Evolutionary conservation across 2,888 invertebrate species (phyloP), one percentile per base, ranked within the genome.

Genomic region (Augochlorella aurata): DNA sequence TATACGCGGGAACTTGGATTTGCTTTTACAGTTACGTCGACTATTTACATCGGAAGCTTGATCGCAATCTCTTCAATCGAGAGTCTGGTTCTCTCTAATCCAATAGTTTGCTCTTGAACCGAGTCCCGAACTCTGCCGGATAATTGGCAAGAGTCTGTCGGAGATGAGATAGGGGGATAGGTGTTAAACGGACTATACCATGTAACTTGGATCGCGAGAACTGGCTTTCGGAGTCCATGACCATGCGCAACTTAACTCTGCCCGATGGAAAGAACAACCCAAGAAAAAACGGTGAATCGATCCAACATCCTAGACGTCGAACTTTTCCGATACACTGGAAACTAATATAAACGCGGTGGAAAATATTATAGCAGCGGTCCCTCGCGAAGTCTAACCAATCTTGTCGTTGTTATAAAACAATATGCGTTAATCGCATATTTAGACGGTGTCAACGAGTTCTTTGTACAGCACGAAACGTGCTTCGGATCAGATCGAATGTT

Each of bases 71-170:
- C 54, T 58, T 52, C 47, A 76, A 76, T 80, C 66, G 76, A 45
- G 69, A 29, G 72, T 47, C 24, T 61, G 65, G 29, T 66, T 44
- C 38, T 16, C 45, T 38, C 24, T 80, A 76, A 82, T 82, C 81
- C 76, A 76, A 82, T 69, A 80, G 82, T 80, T 82, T 76, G 82
- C 81, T 74, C 80, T 82, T 72, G 24, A 63, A 38, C 81, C 29
- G 73, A 82, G 58, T 80, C 72, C 52, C 24, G 73, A 69, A 67
- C 54, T 52, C 63, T 70, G 75, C 65, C 70, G 73, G 82, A 82
- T 82, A 82, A 82, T 82, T 82, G 82, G 75, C 65, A 75, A 65
- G 75, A 65, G 49, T 54, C 68, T 67, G 52, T 68, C 50, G 70
- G 58, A 38, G 61, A 66, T 50, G 73, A 72, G 70, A 70, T 80